Percentiles rank a stretch among this genome's conserved stretches.
These are phyloP conservation scores for Aspidoscelis tigris DNA, from an alignment of 2,113 vertebrate species.

Conservation along the genomic window DNA sequence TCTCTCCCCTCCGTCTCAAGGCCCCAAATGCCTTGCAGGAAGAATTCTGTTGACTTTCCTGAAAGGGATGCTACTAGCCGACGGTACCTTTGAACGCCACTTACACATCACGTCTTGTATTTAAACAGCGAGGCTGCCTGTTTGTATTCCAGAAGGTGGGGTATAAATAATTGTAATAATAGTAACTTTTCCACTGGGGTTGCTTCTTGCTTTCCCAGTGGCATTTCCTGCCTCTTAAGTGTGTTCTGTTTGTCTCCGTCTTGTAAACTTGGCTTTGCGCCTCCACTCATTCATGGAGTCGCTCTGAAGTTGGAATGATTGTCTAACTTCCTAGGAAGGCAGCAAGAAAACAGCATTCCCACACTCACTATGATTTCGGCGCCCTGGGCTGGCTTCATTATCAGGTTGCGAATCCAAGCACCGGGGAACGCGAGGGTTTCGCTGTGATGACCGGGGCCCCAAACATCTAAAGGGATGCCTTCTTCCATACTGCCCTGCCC, in stretches of 20 bases:
- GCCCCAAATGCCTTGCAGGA: neutral
- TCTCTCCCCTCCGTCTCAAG: too few relatives aligned
- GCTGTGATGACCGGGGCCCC: too few relatives aligned
- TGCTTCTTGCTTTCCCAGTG: neutral
- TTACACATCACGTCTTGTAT: too few relatives aligned
- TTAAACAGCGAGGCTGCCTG: neutral
- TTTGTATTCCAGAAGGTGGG: neutral
- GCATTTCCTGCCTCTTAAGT: neutral
- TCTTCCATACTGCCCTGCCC: too few relatives aligned
- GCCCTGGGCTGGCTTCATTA: neutral
- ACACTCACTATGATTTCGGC: neutral
- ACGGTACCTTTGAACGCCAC: neutral
- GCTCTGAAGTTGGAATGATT: neutral
- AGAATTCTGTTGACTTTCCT: neutral
- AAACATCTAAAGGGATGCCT: too few relatives aligned
- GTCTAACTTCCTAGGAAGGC: neutral
- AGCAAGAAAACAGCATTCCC: neutral
- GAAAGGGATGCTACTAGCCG: neutral
- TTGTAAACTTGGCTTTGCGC: slow-evolving; percentile 7
- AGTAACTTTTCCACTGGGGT: neutral
- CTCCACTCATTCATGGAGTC: slow-evolving; percentile 9
- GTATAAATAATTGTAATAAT: neutral
- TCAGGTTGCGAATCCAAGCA: neutral
- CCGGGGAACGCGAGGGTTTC: neutral
- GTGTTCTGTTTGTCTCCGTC: neutral